A percentile compares a stretch with the other conserved stretches of the same genome.
Evolutionary conservation across 2,113 vertebrate species (phyloP).

Genomic region (Herpailurus yagouaroundi): DNA sequence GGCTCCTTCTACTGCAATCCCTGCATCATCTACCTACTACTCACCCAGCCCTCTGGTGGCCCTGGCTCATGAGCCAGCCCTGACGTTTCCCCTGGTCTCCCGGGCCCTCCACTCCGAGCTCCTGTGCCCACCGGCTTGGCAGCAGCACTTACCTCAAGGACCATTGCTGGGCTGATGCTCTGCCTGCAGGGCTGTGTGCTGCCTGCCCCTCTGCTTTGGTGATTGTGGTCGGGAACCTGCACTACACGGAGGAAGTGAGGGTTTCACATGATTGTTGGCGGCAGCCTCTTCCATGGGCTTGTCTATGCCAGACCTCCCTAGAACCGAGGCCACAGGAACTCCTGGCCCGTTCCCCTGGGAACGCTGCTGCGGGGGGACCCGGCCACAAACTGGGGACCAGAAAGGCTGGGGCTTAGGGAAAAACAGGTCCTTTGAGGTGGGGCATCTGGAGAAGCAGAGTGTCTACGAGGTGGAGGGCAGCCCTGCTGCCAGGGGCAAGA

Average conservation of each 20-base stretch:
- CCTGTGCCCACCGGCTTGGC: not conserved
- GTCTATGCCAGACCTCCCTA: not conserved
- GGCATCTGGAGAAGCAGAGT: not conserved
- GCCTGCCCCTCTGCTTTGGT: constrained; percentile 41
- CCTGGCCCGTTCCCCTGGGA: not conserved
- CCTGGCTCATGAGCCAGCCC: not conserved
- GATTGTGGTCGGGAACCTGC: constrained; percentile 61
- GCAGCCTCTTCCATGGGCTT: constrained; percentile 60
- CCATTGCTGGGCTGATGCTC: constrained; percentile 36
- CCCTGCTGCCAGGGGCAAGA: not conserved
- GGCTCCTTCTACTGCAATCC: not conserved
- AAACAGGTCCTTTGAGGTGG: not conserved
- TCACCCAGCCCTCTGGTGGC: not conserved
- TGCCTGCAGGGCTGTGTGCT: not conserved
- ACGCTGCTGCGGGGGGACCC: not conserved
- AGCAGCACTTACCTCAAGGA: constrained; percentile 66
- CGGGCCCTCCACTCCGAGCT: not conserved
- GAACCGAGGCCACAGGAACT: not conserved
- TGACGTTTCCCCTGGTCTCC: not conserved
- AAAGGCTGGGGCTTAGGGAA: not conserved
- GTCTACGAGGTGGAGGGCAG: not conserved
- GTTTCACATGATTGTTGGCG: constrained; percentile 34
- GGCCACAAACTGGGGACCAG: not conserved
- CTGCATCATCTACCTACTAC: not conserved
- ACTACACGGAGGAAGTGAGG: constrained; percentile 71